Percentiles rank a stretch among this genome's conserved stretches.
phyloP scores from a whole-genome alignment of 2,797 vertebrate genomes.

The Catharus ustulatus region DNA sequence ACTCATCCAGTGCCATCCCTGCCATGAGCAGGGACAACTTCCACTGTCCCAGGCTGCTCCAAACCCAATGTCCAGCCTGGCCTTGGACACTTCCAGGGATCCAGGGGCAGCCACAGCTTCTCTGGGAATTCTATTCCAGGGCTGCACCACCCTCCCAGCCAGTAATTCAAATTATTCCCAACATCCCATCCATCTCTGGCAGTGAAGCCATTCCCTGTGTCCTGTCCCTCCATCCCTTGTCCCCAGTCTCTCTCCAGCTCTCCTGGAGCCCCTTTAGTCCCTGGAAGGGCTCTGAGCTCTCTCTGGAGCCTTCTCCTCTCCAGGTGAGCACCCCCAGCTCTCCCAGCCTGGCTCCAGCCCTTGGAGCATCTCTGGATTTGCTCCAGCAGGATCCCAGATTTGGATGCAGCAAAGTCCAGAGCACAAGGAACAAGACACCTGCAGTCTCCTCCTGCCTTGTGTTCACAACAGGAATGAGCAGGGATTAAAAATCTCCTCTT shows the following conservation, averaged over 20 bases:
- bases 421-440: neutral
- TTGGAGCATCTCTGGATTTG: neutral
- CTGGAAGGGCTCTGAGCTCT: neutral
- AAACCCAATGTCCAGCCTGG: neutral
- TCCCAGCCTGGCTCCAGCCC: neutral
- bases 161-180: neutral
- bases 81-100: neutral
- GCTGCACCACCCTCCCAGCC: accelerated
- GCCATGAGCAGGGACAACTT: neutral
- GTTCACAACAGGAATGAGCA: neutral
- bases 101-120: neutral
- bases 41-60: accelerated
- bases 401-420: neutral
- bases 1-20: accelerated
- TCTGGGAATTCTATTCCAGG: neutral
- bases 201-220: neutral
- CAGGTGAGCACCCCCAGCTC: accelerated
- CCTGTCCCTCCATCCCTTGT: neutral
- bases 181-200: neutral
- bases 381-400: neutral
- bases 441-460: neutral
- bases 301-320: neutral
- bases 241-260: neutral
- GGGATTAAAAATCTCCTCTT: neutral
- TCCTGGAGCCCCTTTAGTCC: neutral